These are phyloP conservation scores for Erpornis zantholeuca DNA, from an alignment of 2,113 vertebrate genomes.

Conservation along the genomic window DNA sequence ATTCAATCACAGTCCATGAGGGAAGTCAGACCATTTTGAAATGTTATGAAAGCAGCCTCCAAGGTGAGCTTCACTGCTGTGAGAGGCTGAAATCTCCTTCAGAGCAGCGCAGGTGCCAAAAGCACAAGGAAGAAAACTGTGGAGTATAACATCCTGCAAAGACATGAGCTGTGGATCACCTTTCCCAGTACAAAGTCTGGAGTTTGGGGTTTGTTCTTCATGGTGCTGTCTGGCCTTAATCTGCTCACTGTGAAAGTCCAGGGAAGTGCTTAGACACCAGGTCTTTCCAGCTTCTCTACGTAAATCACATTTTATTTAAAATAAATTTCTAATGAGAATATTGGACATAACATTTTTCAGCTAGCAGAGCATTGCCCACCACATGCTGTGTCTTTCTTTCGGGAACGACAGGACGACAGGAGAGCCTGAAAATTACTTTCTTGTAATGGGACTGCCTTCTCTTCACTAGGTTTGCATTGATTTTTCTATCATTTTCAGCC, in stretches of 20 bases:
- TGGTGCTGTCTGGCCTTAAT: neutral
- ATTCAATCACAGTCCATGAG: neutral
- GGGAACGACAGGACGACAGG: neutral
- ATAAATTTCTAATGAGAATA: neutral
- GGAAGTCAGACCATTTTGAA: neutral
- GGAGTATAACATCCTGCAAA: neutral
- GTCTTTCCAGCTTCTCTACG: neutral
- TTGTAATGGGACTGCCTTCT: neutral
- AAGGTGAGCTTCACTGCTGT: neutral
- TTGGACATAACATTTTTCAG: neutral
- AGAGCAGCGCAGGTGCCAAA: rapidly evolving
- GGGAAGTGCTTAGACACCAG: neutral
- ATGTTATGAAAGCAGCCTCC: neutral
- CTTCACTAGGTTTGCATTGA: slow-evolving; percentile 6
- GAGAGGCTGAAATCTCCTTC: neutral
- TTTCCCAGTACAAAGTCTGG: neutral
- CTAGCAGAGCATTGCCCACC: neutral
- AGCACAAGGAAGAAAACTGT: neutral
- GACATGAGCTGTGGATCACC: neutral
- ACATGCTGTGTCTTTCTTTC: neutral
- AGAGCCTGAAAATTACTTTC: neutral
- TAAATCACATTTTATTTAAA: neutral
- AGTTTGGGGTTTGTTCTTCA: neutral
- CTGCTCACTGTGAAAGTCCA: neutral
- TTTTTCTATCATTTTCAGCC: slow-evolving; percentile 31